Conservation (phyloP, 1,140 invertebrate genomes). For the Reticulitermes speratus region DNA sequence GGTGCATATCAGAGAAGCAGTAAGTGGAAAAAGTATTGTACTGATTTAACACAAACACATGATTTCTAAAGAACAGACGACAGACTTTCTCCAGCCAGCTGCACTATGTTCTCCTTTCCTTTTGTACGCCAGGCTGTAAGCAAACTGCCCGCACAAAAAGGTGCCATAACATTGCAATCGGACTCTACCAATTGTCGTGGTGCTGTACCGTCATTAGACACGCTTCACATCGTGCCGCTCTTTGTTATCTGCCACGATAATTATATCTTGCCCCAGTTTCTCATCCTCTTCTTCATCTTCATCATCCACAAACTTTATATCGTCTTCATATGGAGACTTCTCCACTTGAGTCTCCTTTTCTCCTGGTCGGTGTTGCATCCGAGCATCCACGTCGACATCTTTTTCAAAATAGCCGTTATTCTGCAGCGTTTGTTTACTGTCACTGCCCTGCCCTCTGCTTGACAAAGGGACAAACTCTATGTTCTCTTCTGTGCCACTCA, state of each 20-base stretch:
- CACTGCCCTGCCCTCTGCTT: neutral
- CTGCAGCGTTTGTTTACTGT: conserved; percentile 35
- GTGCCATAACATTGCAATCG: no score
- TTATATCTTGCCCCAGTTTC: conserved; percentile 24
- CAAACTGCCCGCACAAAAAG: no score
- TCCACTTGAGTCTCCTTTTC: conserved; percentile 45
- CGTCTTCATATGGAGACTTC: conserved; percentile 44
- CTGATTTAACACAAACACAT: no score
- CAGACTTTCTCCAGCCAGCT: no score
- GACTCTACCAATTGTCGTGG: no score
- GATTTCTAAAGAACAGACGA: no score
- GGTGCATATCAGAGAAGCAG: no score
- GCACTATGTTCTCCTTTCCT: no score
- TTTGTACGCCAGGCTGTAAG: no score
- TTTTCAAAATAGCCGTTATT: conserved; percentile 35
- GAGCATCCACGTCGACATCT: conserved; percentile 42
- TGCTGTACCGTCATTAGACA: no score
- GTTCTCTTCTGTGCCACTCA: neutral
- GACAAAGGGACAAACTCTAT: neutral
- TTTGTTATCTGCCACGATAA: neutral
- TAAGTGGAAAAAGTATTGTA: no score
- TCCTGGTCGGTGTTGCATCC: conserved; percentile 44
- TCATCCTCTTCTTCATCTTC: conserved; percentile 51
- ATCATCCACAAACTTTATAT: conserved; percentile 54
- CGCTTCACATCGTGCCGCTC: neutral